phyloP scores from a whole-genome alignment of 1,140 invertebrate genomes.

The Centruroides vittatus region DNA sequence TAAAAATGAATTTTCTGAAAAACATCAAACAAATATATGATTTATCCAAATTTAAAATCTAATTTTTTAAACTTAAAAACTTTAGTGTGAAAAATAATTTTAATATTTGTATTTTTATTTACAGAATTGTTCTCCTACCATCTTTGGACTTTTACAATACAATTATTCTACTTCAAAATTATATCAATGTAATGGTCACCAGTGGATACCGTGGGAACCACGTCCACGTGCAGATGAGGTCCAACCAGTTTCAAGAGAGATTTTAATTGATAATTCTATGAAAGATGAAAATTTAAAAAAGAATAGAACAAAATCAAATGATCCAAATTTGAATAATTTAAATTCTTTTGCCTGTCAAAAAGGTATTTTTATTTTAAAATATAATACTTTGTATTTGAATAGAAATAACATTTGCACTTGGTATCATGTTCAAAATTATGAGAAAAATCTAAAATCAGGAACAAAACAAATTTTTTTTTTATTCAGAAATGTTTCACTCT shows the following conservation, averaged over 20 bases:
- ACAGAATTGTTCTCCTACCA: neutral
- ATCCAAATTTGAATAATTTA: neutral
- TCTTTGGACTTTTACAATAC: conserved; percentile 7
- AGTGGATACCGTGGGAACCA: conserved; percentile 10
- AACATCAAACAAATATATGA: too few relatives aligned
- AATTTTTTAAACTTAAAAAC: too few relatives aligned
- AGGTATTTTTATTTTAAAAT: neutral
- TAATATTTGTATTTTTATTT: neutral
- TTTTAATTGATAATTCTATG: neutral
- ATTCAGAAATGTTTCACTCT: too few relatives aligned
- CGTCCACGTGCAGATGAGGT: neutral
- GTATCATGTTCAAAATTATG: too few relatives aligned
- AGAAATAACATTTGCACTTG: too few relatives aligned
- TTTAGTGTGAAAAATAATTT: too few relatives aligned
- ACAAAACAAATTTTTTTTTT: too few relatives aligned
- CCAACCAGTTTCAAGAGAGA: neutral
- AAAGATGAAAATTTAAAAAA: neutral
- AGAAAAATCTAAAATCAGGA: too few relatives aligned
- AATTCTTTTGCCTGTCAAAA: neutral
- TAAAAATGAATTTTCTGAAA: too few relatives aligned
- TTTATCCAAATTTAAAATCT: too few relatives aligned
- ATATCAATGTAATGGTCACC: conserved; percentile 11
- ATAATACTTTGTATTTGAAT: too few relatives aligned
- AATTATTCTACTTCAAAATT: conserved; percentile 1
- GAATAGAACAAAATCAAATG: neutral